Conservation (phyloP, 2,888 invertebrate species). For the Melanchra persicariae region DNA sequence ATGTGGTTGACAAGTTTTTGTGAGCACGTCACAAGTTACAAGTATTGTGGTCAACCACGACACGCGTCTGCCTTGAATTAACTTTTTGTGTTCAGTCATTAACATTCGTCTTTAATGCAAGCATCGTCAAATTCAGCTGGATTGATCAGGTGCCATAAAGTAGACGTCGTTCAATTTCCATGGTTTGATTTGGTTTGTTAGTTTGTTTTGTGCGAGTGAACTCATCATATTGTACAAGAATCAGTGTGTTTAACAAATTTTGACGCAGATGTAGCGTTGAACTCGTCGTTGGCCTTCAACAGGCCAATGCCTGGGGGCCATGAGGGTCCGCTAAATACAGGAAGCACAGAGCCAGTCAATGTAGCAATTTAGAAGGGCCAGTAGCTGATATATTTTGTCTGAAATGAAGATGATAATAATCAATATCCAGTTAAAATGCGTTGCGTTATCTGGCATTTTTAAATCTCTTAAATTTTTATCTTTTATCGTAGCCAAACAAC, state of each 20-base stretch:
- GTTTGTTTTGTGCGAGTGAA: neutral
- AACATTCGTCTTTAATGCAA: conserved; percentile 34
- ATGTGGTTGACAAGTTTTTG: conserved; percentile 67
- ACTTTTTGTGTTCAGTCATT: conserved; percentile 53
- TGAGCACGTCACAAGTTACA: conserved; percentile 60
- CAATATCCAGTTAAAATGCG: neutral
- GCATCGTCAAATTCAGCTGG: conserved; percentile 28
- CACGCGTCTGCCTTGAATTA: conserved; percentile 69
- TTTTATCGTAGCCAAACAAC: neutral
- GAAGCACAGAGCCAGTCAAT: neutral
- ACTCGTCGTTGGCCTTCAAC: neutral
- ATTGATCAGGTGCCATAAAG: neutral
- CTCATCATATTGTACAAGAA: no score
- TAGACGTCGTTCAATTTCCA: neutral
- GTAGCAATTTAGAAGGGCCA: no score
- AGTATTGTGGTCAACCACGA: conserved; percentile 68
- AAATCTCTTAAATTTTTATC: neutral
- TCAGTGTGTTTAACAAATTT: no score
- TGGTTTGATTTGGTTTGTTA: neutral
- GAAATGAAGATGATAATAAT: no score
- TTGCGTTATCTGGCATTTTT: neutral
- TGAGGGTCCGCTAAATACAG: neutral
- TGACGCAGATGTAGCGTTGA: neutral
- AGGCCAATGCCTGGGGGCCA: no score
- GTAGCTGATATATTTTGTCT: neutral